Evolutionary conservation across 1,140 invertebrate species (phyloP).

Genomic region (Cephus cinctus): DNA sequence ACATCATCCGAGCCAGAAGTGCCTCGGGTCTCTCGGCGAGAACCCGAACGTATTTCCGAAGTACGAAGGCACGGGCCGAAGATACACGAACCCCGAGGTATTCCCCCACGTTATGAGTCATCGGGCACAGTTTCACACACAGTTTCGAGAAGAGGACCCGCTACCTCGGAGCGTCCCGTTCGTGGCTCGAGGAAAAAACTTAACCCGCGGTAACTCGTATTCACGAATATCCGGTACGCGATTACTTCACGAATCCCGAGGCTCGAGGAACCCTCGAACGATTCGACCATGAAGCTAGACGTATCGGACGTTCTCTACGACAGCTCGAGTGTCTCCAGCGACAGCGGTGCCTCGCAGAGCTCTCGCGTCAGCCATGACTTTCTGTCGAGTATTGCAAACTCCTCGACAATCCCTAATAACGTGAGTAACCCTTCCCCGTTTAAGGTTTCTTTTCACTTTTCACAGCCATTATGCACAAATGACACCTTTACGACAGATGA

Average conservation of each 20-base stretch:
- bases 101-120: slow-evolving; percentile 52
- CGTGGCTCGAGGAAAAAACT: not conserved
- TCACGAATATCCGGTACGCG: not conserved
- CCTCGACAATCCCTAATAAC: slow-evolving; percentile 36
- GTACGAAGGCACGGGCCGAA: slow-evolving; percentile 19
- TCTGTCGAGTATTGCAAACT: slow-evolving; percentile 43
- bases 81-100: slow-evolving; percentile 34
- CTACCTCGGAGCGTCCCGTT: slow-evolving; percentile 16
- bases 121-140: slow-evolving; percentile 35
- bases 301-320: slow-evolving; percentile 46
- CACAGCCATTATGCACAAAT: not conserved
- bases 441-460: not conserved
- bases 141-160: slow-evolving; percentile 32
- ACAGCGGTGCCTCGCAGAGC: slow-evolving; percentile 50
- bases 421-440: slow-evolving; percentile 37
- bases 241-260: not conserved
- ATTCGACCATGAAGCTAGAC: slow-evolving; percentile 43
- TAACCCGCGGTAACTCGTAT: not conserved
- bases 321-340: slow-evolving; percentile 50
- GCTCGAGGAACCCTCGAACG: slow-evolving; percentile 1
- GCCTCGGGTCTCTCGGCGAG: not conserved
- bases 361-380: slow-evolving; percentile 52
- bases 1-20: slow-evolving; percentile 15
- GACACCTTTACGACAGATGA: not conserved
- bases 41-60: not conserved